These are phyloP conservation scores for Ooceraea biroi DNA, from an alignment of 1,140 invertebrate genomes.

Conservation along the genomic window DNA sequence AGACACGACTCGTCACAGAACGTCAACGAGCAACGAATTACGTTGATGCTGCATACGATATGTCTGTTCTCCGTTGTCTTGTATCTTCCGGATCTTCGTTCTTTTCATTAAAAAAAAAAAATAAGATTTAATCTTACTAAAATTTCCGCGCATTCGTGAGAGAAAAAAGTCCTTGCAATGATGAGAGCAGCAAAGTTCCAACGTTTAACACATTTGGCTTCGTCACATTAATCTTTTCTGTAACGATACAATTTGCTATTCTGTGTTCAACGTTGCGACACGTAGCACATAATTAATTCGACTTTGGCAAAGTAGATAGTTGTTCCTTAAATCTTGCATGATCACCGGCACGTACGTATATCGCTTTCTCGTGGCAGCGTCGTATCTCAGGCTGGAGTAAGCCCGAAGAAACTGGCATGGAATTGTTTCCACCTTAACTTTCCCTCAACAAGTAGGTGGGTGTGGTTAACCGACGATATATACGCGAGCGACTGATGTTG, in stretches of 20 bases:
- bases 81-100: background rate
- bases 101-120: background rate
- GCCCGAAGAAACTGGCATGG: slow-evolving; percentile 1
- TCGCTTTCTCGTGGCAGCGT: background rate
- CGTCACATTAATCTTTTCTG: background rate
- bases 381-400: slow-evolving; percentile 16
- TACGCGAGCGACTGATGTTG: slow-evolving; percentile 27
- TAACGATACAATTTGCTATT: background rate
- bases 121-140: background rate
- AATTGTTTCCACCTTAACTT: slow-evolving; percentile 76
- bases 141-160: too few species aligned
- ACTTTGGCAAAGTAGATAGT: background rate
- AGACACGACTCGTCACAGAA: slow-evolving; percentile 22
- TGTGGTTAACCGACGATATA: slow-evolving; percentile 75
- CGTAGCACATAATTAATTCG: background rate
- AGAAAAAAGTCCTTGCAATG: background rate
- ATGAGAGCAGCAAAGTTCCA: too few species aligned
- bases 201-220: background rate
- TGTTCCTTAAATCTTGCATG: background rate
- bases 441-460: slow-evolving; percentile 81
- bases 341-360: slow-evolving; percentile 7
- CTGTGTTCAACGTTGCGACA: background rate
- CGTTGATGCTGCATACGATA: slow-evolving; percentile 1
- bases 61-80: slow-evolving; percentile 4
- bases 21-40: slow-evolving; percentile 12